These are phyloP conservation scores for Scaptomyza parva DNA, from an alignment of 2,888 invertebrate genomes.

Conservation along the genomic window DNA sequence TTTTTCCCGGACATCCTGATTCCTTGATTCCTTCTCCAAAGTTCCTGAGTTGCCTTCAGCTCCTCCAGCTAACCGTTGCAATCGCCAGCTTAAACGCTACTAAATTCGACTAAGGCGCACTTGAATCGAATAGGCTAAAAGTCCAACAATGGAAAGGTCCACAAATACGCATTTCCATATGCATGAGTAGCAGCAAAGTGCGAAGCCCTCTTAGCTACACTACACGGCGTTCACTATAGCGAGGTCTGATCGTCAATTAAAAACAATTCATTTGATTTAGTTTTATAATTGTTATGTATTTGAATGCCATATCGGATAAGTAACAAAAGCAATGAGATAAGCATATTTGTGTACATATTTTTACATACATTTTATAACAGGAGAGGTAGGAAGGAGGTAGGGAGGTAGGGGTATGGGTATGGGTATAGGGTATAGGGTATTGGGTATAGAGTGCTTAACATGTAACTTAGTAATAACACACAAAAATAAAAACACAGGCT, in stretches of 20 bases:
- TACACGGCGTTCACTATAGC: slow-evolving; percentile 21
- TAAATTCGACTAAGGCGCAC: slow-evolving; percentile 18
- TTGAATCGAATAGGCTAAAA: slow-evolving; percentile 1
- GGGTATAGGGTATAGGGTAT: slow-evolving; percentile 3
- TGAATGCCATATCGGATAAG: slow-evolving; percentile 57
- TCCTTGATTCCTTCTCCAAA: neutral
- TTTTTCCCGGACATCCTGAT: slow-evolving; percentile 16
- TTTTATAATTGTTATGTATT: slow-evolving; percentile 26
- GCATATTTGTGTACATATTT: slow-evolving; percentile 8
- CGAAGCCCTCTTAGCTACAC: neutral
- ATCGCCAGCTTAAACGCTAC: slow-evolving; percentile 40
- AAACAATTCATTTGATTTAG: neutral
- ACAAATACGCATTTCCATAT: slow-evolving; percentile 38
- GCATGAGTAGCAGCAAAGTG: slow-evolving; percentile 32
- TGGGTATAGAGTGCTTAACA: slow-evolving; percentile 21
- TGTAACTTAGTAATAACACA: slow-evolving; percentile 44
- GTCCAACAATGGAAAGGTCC: slow-evolving; percentile 11
- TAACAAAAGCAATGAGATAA: slow-evolving; percentile 49
- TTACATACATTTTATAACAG: no score
- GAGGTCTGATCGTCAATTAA: slow-evolving; percentile 23
- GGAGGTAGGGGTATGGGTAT: neutral
- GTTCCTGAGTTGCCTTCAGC: neutral
- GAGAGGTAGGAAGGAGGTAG: no score
- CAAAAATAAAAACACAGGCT: slow-evolving; percentile 61
- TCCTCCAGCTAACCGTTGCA: slow-evolving; percentile 27